Base-by-base conservation (phyloP, 2,797 vertebrate species). In the Phrynocephalus vlangalii region DNA sequence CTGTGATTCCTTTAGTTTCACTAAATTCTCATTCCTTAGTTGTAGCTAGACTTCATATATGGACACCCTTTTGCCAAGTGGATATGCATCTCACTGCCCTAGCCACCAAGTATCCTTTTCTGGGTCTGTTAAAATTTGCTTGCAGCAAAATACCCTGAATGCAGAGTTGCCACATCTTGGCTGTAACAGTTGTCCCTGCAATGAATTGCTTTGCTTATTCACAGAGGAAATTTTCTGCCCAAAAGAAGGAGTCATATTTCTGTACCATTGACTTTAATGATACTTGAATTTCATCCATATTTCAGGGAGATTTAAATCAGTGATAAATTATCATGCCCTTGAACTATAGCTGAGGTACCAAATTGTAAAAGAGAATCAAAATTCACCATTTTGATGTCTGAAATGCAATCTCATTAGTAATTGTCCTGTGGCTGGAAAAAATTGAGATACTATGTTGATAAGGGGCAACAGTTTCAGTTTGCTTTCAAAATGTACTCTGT, bases 381-480 rank as follows among this genome's bases (percentile, higher is more conserved):
- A 94, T 92, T 94, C 82, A 88, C 78, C 91, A 86, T 90, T 89
- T 95, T 92, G 56, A 90, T 95, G 83, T 83, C 86, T 93, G 91
- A 95, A 91, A 92, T 89, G 30, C 79, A 91, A 88, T 90, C 91
- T 93, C 92, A 92, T 85, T 94, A 85, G 83, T 89, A 84, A 90
- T 83, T 95, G 70, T 85, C 88, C 60, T 88, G 90, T 71, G 93
- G 84, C 89, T 83, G 30, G 79, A 93, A 91, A 93, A 94, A 93
- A 83, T 92, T 92, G 92, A 90, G 86, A 90, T 82, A 82, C 78
- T 94, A 95, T 90, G 79, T 85, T 94, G 92, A 92, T 75, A 90
- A 91, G 92, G 86, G 94, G 94, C 84, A 82, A 88, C 94, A 94
- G 92, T 94, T 94, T 95, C 86, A 89, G 92, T 96, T 88, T 95